phyloP scores from a whole-genome alignment of 64 coral and sea anemone genomes.

The Platygyra sinensis region DNA sequence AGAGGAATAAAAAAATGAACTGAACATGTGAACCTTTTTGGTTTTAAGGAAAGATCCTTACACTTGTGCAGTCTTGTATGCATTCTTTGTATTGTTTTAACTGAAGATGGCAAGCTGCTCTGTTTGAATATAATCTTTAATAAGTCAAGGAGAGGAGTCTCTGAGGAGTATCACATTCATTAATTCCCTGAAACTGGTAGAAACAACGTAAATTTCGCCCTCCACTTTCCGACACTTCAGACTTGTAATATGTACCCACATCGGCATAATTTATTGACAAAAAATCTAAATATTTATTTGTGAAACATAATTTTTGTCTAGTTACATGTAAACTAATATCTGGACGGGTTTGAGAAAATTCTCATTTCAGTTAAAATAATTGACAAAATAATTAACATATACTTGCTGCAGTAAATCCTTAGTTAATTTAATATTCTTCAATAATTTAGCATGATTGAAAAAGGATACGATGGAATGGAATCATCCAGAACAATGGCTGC shows the following conservation, averaged over 20 bases:
- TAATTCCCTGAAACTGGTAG: too few relatives aligned
- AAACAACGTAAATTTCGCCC: not conserved
- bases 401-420: too few relatives aligned
- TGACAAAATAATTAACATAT: too few relatives aligned
- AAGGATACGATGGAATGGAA: conserved; percentile 97
- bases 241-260: too few relatives aligned
- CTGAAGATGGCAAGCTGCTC: conserved; percentile 95
- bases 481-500: conserved; percentile 91
- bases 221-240: not conserved
- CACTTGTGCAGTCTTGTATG: conserved; percentile 89
- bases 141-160: conserved; percentile 27
- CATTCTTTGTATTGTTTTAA: conserved; percentile 94
- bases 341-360: too few relatives aligned
- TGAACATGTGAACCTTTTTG: not conserved
- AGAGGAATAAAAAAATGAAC: not conserved
- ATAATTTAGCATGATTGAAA: not conserved
- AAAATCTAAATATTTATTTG: too few relatives aligned
- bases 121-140: conserved; percentile 80
- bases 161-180: too few relatives aligned
- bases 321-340: too few relatives aligned
- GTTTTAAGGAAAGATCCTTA: conserved; percentile 14
- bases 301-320: too few relatives aligned
- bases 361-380: too few relatives aligned
- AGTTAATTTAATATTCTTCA: too few relatives aligned
- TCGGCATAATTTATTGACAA: too few relatives aligned